These are phyloP conservation scores for Drosophila robusta DNA, from an alignment of 2,888 invertebrate species.

Conservation along the genomic window DNA sequence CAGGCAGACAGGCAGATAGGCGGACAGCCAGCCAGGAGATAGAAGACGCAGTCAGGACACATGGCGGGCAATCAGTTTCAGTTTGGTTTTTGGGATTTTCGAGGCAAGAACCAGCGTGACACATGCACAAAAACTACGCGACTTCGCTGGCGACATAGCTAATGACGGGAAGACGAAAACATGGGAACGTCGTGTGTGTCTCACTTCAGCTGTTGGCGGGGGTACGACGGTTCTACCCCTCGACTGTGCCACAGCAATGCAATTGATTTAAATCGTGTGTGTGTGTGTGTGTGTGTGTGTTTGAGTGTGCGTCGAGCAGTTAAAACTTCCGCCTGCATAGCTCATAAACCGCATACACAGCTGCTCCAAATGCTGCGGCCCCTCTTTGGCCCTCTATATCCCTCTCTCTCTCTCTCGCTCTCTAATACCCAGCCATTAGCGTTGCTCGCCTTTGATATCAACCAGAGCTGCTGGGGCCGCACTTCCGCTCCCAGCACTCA, in stretches of 20 bases:
- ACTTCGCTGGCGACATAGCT: constrained; percentile 53
- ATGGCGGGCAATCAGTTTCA: constrained; percentile 60
- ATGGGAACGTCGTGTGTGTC: constrained; percentile 68
- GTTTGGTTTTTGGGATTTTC: constrained; percentile 58
- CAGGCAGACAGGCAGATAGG: constrained; percentile 37
- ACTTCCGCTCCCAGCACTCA: constrained; percentile 56
- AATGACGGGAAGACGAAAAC: constrained; percentile 49
- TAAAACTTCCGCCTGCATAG: constrained; percentile 73
- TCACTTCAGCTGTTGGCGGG: constrained; percentile 49
- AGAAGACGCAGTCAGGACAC: constrained; percentile 55
- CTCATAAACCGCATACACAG: constrained; percentile 66
- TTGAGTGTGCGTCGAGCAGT: constrained; percentile 36
- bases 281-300: constrained; percentile 23
- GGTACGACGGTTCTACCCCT: constrained; percentile 36
- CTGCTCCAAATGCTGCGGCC: constrained; percentile 56
- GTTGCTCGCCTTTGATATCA: constrained; percentile 36
- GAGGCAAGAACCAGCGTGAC: constrained; percentile 67
- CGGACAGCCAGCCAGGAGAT: constrained; percentile 13
- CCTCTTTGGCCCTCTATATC: not conserved
- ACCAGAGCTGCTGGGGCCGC: constrained; percentile 56
- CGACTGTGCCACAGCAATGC: constrained; percentile 25
- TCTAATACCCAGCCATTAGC: constrained; percentile 38
- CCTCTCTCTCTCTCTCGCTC: not conserved
- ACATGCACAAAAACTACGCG: constrained; percentile 49
- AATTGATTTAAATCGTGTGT: constrained; percentile 68